Base-by-base conservation (phyloP, 2,797 vertebrate genomes). In the Bucorvus abyssinicus region DNA sequence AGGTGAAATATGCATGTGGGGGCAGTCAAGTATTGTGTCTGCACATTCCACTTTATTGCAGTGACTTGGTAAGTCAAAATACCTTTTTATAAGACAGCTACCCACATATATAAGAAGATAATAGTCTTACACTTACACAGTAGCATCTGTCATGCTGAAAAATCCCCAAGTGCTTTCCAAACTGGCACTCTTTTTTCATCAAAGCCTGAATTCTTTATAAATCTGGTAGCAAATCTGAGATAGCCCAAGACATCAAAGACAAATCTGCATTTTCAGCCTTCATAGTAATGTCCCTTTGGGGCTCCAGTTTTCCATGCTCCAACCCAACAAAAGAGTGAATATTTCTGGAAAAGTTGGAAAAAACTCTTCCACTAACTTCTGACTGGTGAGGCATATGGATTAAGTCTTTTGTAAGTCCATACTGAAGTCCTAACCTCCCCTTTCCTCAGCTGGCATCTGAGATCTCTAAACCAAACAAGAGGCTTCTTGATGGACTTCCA, bases 21-120 rank as follows among this genome's bases (percentile, higher is more conserved):
- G 89, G 82, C 68, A 94, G 91, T 88, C 42, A 84, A 85, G 61
- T 88, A 94, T 93, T 94, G 74, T 93, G 86, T 90, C 89, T 96
- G 88, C 68, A 87, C 10, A 14, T 78, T 86, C 18, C 23, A 70
- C 49, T 67, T 94, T 78, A 87, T 91, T 87, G 67, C 76, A 94
- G 70, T 34, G 86, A 94, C 52, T 93, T 38, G 30, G 7, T 69
- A 93, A 93, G 81, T 93, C 93, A 94, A 94, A 90, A 92, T 69
- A 85, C 65, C 78, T 89, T 89, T 71, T 84, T 68, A 30, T 44
- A 86, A 93, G 73, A 85, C 60, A 85, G 49, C 81, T 90, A 87
- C 92, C 91, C 86, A 90, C 84, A 24, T 42, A 9, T 59, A 67
- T 77, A 81, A 87, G 50, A 50, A 93, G 74, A 78, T 81, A 82